These are phyloP conservation scores for Scaptomyza polygonia DNA, from an alignment of 2,888 invertebrate genomes.

Conservation along the genomic window DNA sequence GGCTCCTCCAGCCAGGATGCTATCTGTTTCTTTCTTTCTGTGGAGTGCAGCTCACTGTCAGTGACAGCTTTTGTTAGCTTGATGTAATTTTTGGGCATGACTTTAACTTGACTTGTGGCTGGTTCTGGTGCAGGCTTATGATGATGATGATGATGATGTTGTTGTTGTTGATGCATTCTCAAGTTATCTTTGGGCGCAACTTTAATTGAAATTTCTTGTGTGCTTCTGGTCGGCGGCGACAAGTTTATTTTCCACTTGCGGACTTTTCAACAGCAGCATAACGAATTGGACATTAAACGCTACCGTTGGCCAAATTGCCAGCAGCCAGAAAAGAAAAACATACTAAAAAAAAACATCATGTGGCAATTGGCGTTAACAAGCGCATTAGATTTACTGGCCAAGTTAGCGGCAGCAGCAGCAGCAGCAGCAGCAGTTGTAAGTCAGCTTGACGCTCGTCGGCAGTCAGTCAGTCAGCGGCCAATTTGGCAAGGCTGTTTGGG, in stretches of 20 bases:
- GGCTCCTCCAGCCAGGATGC: slow-evolving; percentile 54
- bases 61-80: slow-evolving; percentile 70
- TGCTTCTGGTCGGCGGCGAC: slow-evolving; percentile 49
- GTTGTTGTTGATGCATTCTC: slow-evolving; percentile 36
- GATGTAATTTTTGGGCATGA: slow-evolving; percentile 43
- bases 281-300: slow-evolving; percentile 81
- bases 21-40: background rate
- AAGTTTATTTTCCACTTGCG: slow-evolving; percentile 76
- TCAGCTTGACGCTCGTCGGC: slow-evolving; percentile 16
- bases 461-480: slow-evolving; percentile 65
- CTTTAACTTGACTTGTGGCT: slow-evolving; percentile 50
- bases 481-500: slow-evolving; percentile 78
- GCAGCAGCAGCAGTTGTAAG: slow-evolving; percentile 14
- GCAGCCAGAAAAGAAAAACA: slow-evolving; percentile 21
- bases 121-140: background rate
- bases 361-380: slow-evolving; percentile 78
- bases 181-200: slow-evolving; percentile 32
- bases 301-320: slow-evolving; percentile 81
- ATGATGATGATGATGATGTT: background rate
- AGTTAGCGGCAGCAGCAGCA: slow-evolving; percentile 17
- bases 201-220: slow-evolving; percentile 66
- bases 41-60: slow-evolving; percentile 40
- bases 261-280: slow-evolving; percentile 57
- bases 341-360: slow-evolving; percentile 54
- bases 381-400: slow-evolving; percentile 74